These are phyloP conservation scores for Halictus quadricinctus DNA, from an alignment of 2,888 invertebrate species.

Conservation along the genomic window DNA sequence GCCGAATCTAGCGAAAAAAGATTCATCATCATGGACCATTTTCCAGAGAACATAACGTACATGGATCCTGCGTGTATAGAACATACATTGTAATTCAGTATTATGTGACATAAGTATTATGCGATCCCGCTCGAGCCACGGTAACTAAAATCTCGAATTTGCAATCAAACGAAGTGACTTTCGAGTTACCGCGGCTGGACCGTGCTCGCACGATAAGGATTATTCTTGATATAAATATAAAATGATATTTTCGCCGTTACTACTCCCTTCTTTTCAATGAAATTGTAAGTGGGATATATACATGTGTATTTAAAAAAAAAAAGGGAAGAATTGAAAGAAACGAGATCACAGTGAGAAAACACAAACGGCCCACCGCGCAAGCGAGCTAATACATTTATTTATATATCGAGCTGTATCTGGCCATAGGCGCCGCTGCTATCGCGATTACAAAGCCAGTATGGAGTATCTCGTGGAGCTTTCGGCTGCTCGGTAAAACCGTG, in stretches of 20 bases:
- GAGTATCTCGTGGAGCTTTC: constrained; percentile 44
- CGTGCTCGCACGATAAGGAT: constrained; percentile 5
- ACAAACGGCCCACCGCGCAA: constrained; percentile 39
- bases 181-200: background rate
- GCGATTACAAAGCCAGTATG: constrained; percentile 58
- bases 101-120: constrained; percentile 27
- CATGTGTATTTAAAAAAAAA: constrained; percentile 18
- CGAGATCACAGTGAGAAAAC: constrained; percentile 33
- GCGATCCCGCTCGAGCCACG: background rate
- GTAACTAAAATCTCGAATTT: background rate
- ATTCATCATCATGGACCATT: constrained; percentile 85
- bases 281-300: background rate
- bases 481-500: constrained; percentile 25
- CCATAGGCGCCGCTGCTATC: constrained; percentile 54
- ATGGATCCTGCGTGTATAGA: constrained; percentile 72
- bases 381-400: constrained; percentile 54
- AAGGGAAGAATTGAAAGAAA: background rate
- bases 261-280: background rate
- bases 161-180: background rate
- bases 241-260: constrained; percentile 13
- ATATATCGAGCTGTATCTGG: constrained; percentile 56
- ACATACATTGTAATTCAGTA: constrained; percentile 53
- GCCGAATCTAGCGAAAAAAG: constrained; percentile 82
- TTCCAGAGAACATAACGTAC: constrained; percentile 85
- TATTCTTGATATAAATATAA: constrained; percentile 23